Base-by-base conservation (phyloP, 2,113 vertebrate genomes). In the Psilopogon haemacephalus region DNA sequence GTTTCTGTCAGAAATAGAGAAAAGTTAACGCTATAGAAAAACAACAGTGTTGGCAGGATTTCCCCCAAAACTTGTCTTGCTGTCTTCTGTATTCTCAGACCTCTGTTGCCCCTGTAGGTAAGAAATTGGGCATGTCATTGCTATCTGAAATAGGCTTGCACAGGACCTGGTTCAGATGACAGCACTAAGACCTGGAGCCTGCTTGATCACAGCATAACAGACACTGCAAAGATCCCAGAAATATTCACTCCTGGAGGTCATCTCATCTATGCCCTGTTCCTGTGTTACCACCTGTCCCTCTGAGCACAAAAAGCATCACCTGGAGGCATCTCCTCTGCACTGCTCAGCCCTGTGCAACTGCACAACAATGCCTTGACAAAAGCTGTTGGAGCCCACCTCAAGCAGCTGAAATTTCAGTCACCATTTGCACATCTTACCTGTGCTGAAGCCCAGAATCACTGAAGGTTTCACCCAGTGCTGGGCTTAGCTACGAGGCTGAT, bases 381-480 rank as follows among this genome's bases (percentile, higher is more conserved):
- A 55, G 6, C 7, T 23, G 12, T 6, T 37, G 32, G 76, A 50
- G 11, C 72, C 16, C 19, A 23, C 54, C 26, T 37, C 13, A 19
- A 64, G 42, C 3, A 2, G 30, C 26, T 55, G 44, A 81, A 71
- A 67, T 55, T 37, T 50, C 64, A 46, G 44, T 37, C 58, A 50
- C 6, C 6, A 2, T 65, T 65, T 80, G 20, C 44, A 27, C 5
- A 6, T 30, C 21, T 37, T 24, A 12, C 8, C 7, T 71, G 76
- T 42, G 28, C 46, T 65, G 46, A 60, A 74, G 54, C 4, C 17
- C 24, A 17, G 44, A 46, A 33, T 63, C 4, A 1, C n/a, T 38
- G 3, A 33, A 0, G 2, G 13, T 55, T 63, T 81, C 17, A 48
- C 32, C 26, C 28, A 46, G 28, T 0, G 0, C 6, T 59, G 28